Conservation (phyloP, 2,113 vertebrate genomes). For the Tursiops truncatus region DNA sequence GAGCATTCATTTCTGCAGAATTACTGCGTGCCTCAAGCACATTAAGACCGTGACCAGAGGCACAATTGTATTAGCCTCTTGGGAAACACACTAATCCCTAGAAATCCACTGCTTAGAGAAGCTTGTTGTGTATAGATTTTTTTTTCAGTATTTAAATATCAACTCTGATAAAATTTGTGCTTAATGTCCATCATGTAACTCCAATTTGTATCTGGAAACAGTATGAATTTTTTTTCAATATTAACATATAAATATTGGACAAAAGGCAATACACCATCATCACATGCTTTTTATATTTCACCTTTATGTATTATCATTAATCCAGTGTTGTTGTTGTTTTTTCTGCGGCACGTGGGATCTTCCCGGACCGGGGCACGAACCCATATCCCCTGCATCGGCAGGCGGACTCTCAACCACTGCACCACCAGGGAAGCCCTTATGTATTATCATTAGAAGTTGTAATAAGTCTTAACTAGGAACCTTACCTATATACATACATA, state of each 20-base stretch:
- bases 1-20: constrained; percentile 75
- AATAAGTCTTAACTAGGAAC: constrained; percentile 4
- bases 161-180: constrained; percentile 24
- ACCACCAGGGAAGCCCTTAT: not conserved
- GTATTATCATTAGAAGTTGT: not conserved
- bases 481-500: not conserved
- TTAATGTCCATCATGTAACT: not conserved
- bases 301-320: constrained; percentile 25
- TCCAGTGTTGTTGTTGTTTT: too few relatives aligned
- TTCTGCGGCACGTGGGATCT: too few relatives aligned
- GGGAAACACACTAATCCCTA: constrained; percentile 76
- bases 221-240: not conserved
- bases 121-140: constrained; percentile 14
- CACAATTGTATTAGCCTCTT: constrained; percentile 66
- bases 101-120: constrained; percentile 73
- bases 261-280: constrained; percentile 44
- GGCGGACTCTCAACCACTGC: too few relatives aligned
- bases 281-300: constrained; percentile 30
- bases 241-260: not conserved
- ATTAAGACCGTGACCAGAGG: constrained; percentile 75
- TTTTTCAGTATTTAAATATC: constrained; percentile 48
- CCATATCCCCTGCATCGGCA: too few relatives aligned
- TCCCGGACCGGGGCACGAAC: too few relatives aligned
- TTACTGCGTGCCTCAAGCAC: constrained; percentile 66
- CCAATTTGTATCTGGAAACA: not conserved